Evolutionary conservation across 2,797 vertebrate genomes (phyloP).

Genomic region (Lepidocolaptes lacrymiger): DNA sequence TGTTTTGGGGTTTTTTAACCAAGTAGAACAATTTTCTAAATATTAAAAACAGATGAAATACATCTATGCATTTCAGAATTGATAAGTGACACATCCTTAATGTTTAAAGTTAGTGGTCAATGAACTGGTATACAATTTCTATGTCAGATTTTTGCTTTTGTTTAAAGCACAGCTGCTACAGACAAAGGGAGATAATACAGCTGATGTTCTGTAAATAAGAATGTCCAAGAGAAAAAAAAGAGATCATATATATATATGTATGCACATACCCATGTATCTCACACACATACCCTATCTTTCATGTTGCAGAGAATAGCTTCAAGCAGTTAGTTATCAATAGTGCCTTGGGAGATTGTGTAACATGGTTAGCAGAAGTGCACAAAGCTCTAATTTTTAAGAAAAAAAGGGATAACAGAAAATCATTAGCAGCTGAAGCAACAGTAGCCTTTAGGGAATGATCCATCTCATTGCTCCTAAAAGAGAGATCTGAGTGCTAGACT

Average conservation of each 20-base stretch:
- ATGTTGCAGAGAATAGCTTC: background rate
- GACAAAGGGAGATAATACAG: background rate
- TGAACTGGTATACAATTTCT: background rate
- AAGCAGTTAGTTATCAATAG: slow-evolving; percentile 22
- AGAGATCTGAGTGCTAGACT: slow-evolving; percentile 36
- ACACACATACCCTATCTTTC: background rate
- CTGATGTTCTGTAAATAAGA: background rate
- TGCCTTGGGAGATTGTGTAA: slow-evolving; percentile 48
- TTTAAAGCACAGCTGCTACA: background rate
- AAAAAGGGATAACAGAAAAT: slow-evolving; percentile 64
- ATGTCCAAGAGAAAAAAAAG: background rate
- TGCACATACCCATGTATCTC: background rate
- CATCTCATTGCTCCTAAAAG: slow-evolving; percentile 48
- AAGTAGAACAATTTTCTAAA: background rate
- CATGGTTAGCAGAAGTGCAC: slow-evolving; percentile 33
- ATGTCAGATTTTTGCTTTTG: background rate
- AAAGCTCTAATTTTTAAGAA: slow-evolving; percentile 56
- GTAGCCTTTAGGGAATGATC: slow-evolving; percentile 46
- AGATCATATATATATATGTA: background rate
- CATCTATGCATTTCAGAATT: background rate
- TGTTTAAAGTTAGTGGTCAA: background rate
- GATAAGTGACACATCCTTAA: background rate
- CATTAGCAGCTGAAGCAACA: slow-evolving; percentile 69
- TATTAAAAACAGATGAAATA: background rate
- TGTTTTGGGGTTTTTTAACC: background rate